These are phyloP conservation scores for Parauchenoglanis punctatus DNA, from an alignment of 2,797 vertebrate species.

Conservation along the genomic window DNA sequence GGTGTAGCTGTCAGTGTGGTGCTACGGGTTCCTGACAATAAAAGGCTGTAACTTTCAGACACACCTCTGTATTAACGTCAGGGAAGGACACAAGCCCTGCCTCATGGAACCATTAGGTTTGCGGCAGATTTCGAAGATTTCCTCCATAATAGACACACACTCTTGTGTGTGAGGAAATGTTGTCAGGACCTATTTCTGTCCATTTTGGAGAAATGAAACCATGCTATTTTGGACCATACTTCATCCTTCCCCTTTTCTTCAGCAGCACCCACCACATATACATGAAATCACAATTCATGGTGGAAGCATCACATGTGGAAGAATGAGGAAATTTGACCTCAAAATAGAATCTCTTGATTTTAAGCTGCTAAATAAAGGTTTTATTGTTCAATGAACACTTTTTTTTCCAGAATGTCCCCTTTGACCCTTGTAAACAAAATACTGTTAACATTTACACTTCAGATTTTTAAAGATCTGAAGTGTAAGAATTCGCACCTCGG, in stretches of 20 bases:
- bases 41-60: background rate
- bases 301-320: background rate
- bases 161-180: slow-evolving; percentile 38
- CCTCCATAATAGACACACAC: slow-evolving; percentile 27
- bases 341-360: slow-evolving; percentile 10
- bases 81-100: slow-evolving; percentile 12
- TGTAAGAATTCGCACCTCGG: slow-evolving; percentile 1
- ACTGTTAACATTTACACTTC: slow-evolving; percentile 5
- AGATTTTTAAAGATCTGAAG: slow-evolving; percentile 7
- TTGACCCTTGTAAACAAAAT: slow-evolving; percentile 22
- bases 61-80: slow-evolving; percentile 26
- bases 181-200: slow-evolving; percentile 29
- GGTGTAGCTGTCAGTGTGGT: slow-evolving; percentile 18
- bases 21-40: slow-evolving; percentile 21
- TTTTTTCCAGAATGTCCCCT: background rate
- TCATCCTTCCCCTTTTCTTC: slow-evolving; percentile 47
- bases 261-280: slow-evolving; percentile 23
- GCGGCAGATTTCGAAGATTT: slow-evolving; percentile 26
- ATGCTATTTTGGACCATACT: slow-evolving; percentile 46
- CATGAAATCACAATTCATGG: slow-evolving; percentile 18
- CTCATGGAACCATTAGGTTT: background rate
- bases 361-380: background rate
- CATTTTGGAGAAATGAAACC: slow-evolving; percentile 48
- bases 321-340: slow-evolving; percentile 1
- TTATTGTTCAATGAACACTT: background rate